Conservation (phyloP, 2,888 invertebrate genomes). For the Drosophila anomalata region DNA sequence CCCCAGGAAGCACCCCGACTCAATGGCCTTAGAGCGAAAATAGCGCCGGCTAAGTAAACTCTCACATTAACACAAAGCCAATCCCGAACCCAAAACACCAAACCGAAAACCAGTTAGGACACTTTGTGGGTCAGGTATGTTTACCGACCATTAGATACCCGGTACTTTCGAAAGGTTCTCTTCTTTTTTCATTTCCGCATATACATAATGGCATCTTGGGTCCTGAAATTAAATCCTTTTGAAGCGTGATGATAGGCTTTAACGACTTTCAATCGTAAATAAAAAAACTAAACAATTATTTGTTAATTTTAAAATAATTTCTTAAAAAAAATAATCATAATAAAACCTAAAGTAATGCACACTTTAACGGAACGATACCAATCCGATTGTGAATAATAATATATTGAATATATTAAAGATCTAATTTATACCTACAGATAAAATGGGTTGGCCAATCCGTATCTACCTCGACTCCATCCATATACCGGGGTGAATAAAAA, state of each 20-base stretch:
- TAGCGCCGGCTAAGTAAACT: slow-evolving; percentile 72
- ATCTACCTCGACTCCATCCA: slow-evolving; percentile 10
- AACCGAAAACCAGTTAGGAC: slow-evolving; percentile 28
- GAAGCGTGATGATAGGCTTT: background rate
- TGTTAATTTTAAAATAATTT: too few relatives aligned
- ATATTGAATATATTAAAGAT: too few relatives aligned
- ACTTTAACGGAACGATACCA: too few relatives aligned
- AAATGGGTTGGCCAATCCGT: background rate
- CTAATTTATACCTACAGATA: too few relatives aligned
- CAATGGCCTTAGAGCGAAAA: slow-evolving; percentile 71
- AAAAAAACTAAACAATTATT: too few relatives aligned
- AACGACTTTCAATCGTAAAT: too few relatives aligned
- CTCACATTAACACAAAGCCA: slow-evolving; percentile 64
- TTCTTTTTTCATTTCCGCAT: slow-evolving; percentile 13
- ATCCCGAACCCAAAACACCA: slow-evolving; percentile 10
- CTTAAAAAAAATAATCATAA: too few relatives aligned
- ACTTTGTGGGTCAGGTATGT: background rate
- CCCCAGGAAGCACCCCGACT: slow-evolving; percentile 71
- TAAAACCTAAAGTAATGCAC: too few relatives aligned
- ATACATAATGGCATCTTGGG: background rate
- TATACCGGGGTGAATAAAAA: slow-evolving; percentile 16
- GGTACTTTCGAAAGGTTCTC: background rate
- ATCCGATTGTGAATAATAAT: too few relatives aligned
- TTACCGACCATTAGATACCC: slow-evolving; percentile 33
- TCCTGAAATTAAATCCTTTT: background rate